Evolutionary conservation across 2,888 invertebrate species (phyloP).

Genomic region (Nomada fabriciana): DNA sequence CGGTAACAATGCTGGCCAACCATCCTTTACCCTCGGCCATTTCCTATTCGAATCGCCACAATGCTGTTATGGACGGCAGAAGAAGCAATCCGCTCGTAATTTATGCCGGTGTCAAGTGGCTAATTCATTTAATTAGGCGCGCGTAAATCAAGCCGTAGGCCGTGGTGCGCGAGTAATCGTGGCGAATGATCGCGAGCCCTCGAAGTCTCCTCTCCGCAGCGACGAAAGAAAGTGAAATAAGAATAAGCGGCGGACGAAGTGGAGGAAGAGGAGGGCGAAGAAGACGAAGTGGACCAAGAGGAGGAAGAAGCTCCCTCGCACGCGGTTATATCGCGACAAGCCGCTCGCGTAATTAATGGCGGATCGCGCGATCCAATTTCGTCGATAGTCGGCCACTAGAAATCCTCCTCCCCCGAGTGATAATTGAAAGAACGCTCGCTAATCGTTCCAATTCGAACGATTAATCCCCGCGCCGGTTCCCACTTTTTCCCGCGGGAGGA

Average conservation of each 20-base stretch:
- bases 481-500: conserved; percentile 45
- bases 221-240: conserved; percentile 24
- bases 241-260: neutral
- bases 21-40: no score
- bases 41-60: neutral
- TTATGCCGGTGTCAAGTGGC: conserved; percentile 56
- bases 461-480: conserved; percentile 43
- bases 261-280: neutral
- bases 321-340: conserved; percentile 6
- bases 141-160: conserved; percentile 60
- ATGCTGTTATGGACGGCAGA: neutral
- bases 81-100: conserved; percentile 20
- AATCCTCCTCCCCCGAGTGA: neutral
- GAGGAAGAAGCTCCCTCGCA: neutral
- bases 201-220: conserved; percentile 1
- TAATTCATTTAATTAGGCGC: conserved; percentile 67
- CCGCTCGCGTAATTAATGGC: conserved; percentile 27
- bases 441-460: conserved; percentile 53
- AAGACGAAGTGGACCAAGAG: neutral
- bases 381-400: conserved; percentile 11
- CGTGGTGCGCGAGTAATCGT: conserved; percentile 47
- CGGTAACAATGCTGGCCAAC: no score
- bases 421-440: conserved; percentile 43
- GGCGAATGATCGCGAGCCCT: conserved; percentile 24
- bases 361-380: conserved; percentile 44